Evolutionary conservation across 2,113 vertebrate genomes (phyloP).

Genomic region (Lota lota): DNA sequence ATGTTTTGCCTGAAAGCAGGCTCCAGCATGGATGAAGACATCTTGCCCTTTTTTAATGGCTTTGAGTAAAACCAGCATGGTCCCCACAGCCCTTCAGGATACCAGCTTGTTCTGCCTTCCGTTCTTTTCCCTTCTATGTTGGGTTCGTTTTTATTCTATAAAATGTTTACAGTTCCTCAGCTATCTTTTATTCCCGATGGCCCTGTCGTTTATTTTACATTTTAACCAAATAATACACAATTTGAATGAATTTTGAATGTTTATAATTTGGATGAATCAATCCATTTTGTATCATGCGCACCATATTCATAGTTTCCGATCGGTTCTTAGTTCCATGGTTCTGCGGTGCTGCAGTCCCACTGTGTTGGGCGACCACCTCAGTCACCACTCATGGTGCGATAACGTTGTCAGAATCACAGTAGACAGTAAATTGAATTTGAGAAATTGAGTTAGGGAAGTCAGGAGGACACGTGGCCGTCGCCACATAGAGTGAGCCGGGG

Average conservation of each 20-base stretch:
- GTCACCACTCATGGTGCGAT: conserved; percentile 51
- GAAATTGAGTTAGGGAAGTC: conserved; percentile 67
- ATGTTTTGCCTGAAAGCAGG: conserved; percentile 55
- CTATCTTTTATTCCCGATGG: neutral
- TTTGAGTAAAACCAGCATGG: conserved; percentile 61
- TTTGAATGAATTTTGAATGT: too few relatives aligned
- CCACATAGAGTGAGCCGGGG: conserved; percentile 42
- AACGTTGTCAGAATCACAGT: conserved; percentile 65
- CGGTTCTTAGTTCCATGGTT: neutral
- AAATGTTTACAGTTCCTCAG: neutral
- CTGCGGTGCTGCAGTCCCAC: conserved; percentile 14
- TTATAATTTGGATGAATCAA: neutral
- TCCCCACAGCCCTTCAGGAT: neutral
- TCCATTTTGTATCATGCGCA: neutral
- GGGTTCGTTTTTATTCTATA: neutral
- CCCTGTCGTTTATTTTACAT: neutral
- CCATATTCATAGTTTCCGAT: neutral
- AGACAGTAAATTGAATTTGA: conserved; percentile 69
- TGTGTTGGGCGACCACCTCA: conserved; percentile 48
- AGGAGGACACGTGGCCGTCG: conserved; percentile 36
- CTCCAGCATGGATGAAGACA: conserved; percentile 38
- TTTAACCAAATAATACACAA: neutral
- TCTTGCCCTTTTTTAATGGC: conserved; percentile 47
- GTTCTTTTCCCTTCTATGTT: conserved; percentile 38
- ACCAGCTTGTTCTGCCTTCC: conserved; percentile 40